Evolutionary conservation across 1,140 invertebrate genomes (phyloP).

Genomic region (Microplitis demolitor): DNA sequence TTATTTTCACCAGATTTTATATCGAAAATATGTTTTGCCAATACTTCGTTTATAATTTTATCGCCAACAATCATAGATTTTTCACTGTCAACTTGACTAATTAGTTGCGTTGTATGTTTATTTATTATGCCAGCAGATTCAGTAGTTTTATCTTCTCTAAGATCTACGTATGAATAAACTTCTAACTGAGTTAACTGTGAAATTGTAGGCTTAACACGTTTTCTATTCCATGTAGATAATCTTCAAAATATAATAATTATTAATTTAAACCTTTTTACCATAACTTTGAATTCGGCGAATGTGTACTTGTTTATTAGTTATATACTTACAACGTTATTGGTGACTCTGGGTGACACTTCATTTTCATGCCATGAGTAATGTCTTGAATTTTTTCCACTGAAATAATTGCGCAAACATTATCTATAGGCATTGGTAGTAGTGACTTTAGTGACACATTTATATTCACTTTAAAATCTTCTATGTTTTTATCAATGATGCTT

Average conservation of each 20-base stretch:
- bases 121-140: conserved; percentile 70
- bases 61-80: conserved; percentile 61
- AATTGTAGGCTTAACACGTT: conserved; percentile 67
- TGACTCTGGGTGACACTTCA: conserved; percentile 42
- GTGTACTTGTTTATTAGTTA: neutral
- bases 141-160: conserved; percentile 79
- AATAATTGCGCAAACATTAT: conserved; percentile 61
- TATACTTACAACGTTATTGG: conserved; percentile 45
- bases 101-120: conserved; percentile 61
- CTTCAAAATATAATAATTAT: conserved; percentile 31
- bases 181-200: conserved; percentile 66
- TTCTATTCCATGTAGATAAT: conserved; percentile 54
- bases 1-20: conserved; percentile 76
- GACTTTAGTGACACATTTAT: conserved; percentile 66
- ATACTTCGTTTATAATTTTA: conserved; percentile 68
- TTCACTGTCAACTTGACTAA: conserved; percentile 66
- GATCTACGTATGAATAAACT: conserved; percentile 74
- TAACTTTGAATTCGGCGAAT: no score
- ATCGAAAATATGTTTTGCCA: conserved; percentile 63
- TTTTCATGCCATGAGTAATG: conserved; percentile 35
- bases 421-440: conserved; percentile 66
- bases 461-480: conserved; percentile 65
- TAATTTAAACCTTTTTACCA: no score
- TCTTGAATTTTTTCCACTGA: conserved; percentile 60
- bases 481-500: conserved; percentile 60